Evolutionary conservation across 2,797 vertebrate species (phyloP).

Genomic region (Hoplostethus mediterraneus): DNA sequence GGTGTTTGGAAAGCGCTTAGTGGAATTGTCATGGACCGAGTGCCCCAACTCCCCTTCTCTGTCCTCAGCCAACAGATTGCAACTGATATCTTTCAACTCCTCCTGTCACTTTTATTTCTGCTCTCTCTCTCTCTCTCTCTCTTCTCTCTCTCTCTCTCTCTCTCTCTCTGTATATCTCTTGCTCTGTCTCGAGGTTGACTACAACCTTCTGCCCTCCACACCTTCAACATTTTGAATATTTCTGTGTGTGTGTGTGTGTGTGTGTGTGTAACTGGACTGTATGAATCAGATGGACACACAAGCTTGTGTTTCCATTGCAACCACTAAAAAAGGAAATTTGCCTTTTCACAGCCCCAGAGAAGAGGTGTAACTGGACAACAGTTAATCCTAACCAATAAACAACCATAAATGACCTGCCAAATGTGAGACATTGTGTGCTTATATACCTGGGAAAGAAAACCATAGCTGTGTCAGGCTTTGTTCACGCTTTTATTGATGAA

Average conservation of each 20-base stretch:
- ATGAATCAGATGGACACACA: slow-evolving; percentile 19
- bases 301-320: slow-evolving; percentile 20
- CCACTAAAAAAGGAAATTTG: slow-evolving; percentile 32
- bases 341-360: slow-evolving; percentile 24
- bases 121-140: slow-evolving; percentile 1
- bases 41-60: slow-evolving; percentile 33
- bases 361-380: slow-evolving; percentile 29
- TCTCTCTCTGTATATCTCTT: not conserved
- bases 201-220: slow-evolving; percentile 6
- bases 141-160: no score
- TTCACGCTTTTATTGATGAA: slow-evolving; percentile 69
- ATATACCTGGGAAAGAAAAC: slow-evolving; percentile 57
- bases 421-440: slow-evolving; percentile 27
- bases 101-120: slow-evolving; percentile 36
- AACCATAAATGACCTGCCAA: slow-evolving; percentile 3
- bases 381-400: slow-evolving; percentile 7
- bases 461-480: slow-evolving; percentile 57
- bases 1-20: slow-evolving; percentile 49
- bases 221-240: not conserved
- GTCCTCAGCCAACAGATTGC: slow-evolving; percentile 54
- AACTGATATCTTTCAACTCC: slow-evolving; percentile 53
- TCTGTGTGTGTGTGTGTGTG: not conserved
- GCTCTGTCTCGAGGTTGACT: not conserved
- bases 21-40: slow-evolving; percentile 42
- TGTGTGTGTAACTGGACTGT: not conserved